Evolutionary conservation across 2,888 invertebrate genomes (phyloP), one percentile per base, ranked within the genome.

Genomic region (Bruchidius siliquastri): DNA sequence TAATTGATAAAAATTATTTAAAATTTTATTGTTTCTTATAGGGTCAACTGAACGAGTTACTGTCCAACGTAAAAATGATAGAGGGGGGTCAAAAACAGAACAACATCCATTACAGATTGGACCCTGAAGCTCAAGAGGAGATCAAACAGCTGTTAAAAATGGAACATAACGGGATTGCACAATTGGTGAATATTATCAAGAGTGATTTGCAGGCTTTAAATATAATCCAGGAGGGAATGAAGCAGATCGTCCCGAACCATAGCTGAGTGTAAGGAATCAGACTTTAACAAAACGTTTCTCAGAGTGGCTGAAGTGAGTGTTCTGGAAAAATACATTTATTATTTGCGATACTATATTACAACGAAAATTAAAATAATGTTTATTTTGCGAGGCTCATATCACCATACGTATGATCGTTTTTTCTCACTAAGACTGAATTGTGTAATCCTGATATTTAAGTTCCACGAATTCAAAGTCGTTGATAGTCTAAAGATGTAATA

Each of bases 151-250:
- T 96, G 86, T 87, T 98, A 74, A 89, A 90, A 70, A 91, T 96
- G 88, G 95, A 98, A 83, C 97, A 98, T 84, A 92, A 93, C 76
- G 97, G 97, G 0, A 94, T 98, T 88, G 91, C 93, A 30, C 94
- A 96, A 81, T 88, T 98, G 21, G 91, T 96, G 76, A 92, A 93
- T 74, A 94, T 96, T 0, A 92, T 96, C 30, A 93, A 94, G 79
- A 90, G 91, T 72, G 97, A 97, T 85, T 85, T 94, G 76, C 91
- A 92, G 72, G 92, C 94, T 26, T 87, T 97, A 74, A 92, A 93
- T 83, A 91, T 92, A 49, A 94, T 96, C 76, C 90, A 92, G n/a
- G 93, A 93, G 74, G 94, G 93, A 32, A 91, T 94, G 91, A 88
- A 91, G 0, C 90, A 91, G 69, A 86, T 92, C 30, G 86, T 89